phyloP scores from a whole-genome alignment of 2,888 invertebrate species.

The Standfussiana lucernea region DNA sequence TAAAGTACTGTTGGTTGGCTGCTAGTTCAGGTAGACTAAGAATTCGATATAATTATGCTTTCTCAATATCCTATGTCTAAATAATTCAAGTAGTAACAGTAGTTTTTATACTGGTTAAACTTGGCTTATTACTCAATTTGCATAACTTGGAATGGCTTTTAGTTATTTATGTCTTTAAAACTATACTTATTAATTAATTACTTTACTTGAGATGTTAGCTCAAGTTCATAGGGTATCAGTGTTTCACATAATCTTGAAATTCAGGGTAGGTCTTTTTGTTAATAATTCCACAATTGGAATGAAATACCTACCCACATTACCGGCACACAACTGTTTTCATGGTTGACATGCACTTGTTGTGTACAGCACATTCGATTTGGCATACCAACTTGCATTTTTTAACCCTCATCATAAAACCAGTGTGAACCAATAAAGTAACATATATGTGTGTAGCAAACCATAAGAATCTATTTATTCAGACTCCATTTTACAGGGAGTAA shows the following conservation, averaged over 20 bases:
- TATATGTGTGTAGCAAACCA: background rate
- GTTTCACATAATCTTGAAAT: background rate
- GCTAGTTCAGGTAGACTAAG: constrained; percentile 14
- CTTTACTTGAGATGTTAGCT: background rate
- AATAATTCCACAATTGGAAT: background rate
- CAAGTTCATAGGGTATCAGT: background rate
- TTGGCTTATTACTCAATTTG: background rate
- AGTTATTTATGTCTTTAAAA: background rate
- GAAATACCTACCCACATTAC: background rate
- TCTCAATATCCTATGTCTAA: constrained; percentile 33
- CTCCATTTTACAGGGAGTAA: background rate
- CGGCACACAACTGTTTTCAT: background rate
- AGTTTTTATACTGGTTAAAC: background rate
- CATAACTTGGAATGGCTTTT: background rate
- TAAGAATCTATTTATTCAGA: background rate
- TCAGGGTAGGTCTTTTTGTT: background rate
- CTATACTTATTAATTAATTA: background rate
- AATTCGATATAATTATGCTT: constrained; percentile 15
- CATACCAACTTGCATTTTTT: background rate
- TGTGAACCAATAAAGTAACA: background rate
- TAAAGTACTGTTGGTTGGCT: constrained; percentile 11
- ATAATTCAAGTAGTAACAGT: constrained; percentile 12
- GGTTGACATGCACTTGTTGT: background rate
- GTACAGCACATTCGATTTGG: background rate
- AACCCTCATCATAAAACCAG: no score